phyloP scores from a whole-genome alignment of 2,888 invertebrate species.

The Agrochola litura region DNA sequence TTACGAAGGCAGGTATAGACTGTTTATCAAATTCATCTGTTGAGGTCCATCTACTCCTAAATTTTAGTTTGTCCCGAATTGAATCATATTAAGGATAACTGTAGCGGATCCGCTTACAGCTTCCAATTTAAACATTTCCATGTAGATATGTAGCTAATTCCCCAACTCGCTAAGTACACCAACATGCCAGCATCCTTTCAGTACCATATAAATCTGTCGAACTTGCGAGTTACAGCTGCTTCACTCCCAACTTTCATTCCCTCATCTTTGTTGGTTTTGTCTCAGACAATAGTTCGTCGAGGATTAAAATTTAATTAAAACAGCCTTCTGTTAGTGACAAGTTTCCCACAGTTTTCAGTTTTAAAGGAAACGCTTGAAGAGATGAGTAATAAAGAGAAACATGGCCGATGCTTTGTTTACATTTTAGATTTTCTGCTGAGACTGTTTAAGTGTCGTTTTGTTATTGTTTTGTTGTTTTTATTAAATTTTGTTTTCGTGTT shows the following conservation, averaged over 20 bases:
- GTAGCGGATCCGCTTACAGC: background rate
- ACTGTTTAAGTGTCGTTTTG: conserved; percentile 35
- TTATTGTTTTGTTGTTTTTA: conserved; percentile 40
- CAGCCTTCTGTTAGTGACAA: conserved; percentile 63
- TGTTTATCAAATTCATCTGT: too few relatives aligned
- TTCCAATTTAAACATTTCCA: background rate
- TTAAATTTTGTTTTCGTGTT: conserved; percentile 35
- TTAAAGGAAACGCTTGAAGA: conserved; percentile 52
- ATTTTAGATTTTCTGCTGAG: conserved; percentile 39
- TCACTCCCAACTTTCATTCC: conserved; percentile 57
- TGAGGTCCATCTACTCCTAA: too few relatives aligned
- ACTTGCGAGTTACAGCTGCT: conserved; percentile 38
- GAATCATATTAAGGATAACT: background rate
- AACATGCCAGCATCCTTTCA: conserved; percentile 12
- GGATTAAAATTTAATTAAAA: conserved; percentile 77
- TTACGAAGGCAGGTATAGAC: too few relatives aligned
- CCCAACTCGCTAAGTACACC: background rate
- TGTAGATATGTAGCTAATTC: background rate
- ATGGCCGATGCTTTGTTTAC: conserved; percentile 37
- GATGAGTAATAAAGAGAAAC: conserved; percentile 60
- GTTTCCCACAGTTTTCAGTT: conserved; percentile 63
- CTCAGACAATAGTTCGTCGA: conserved; percentile 66
- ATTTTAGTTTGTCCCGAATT: too few relatives aligned
- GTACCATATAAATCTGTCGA: conserved; percentile 35
- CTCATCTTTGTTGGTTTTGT: conserved; percentile 66